Evolutionary conservation across 2,797 vertebrate genomes (phyloP).

Genomic region (Chaenodraco wilsoni): DNA sequence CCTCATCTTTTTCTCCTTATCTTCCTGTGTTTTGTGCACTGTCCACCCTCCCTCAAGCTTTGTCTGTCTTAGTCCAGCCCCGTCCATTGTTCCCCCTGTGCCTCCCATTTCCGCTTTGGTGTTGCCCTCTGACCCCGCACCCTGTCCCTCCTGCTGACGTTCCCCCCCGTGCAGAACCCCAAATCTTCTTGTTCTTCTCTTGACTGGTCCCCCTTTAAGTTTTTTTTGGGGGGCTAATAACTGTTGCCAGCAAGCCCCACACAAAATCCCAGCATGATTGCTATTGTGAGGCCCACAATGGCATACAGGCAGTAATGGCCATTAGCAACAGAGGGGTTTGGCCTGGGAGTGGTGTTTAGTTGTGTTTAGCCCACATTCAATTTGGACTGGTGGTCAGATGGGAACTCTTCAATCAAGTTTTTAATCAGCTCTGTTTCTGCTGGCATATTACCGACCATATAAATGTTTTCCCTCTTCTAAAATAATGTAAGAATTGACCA

Average conservation of each 20-base stretch:
- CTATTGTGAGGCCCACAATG: conserved; percentile 82
- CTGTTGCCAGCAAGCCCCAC: conserved; percentile 80
- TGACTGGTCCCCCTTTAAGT: conserved; percentile 71
- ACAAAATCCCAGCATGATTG: conserved; percentile 81
- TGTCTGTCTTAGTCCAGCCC: conserved; percentile 74
- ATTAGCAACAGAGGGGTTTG: conserved; percentile 77
- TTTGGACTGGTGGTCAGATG: conserved; percentile 43
- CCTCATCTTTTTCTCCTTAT: conserved; percentile 81
- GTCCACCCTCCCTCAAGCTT: conserved; percentile 72
- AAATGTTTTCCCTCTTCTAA: neutral
- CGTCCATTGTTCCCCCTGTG: conserved; percentile 75
- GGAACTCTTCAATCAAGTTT: conserved; percentile 27
- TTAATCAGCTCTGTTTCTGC: conserved; percentile 10
- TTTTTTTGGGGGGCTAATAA: conserved; percentile 79
- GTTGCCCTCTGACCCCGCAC: conserved; percentile 77
- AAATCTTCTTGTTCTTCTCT: conserved; percentile 83
- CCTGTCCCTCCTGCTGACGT: conserved; percentile 64
- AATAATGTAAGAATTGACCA: conserved; percentile 14
- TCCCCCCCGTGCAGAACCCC: conserved; percentile 60
- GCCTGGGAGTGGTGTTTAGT: conserved; percentile 61
- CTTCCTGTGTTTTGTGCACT: conserved; percentile 84
- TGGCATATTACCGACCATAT: neutral
- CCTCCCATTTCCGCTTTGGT: conserved; percentile 81
- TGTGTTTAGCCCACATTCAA: conserved; percentile 68
- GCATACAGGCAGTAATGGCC: conserved; percentile 78